Evolutionary conservation across 2,888 invertebrate species (phyloP), one percentile per base, ranked within the genome.

Genomic region (Scelioninae gen. 1): DNA sequence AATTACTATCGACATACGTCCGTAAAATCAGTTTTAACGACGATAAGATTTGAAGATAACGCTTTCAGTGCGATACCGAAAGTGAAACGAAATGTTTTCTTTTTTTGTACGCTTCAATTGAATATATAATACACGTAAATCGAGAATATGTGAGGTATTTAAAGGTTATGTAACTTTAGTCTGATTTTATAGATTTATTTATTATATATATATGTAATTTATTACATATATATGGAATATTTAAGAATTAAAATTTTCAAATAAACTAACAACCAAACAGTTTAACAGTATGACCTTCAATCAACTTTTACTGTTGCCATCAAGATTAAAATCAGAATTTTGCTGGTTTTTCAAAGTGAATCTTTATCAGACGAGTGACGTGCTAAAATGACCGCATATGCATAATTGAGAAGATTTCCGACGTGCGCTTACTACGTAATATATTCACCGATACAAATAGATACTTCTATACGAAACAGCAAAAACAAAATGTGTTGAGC

Each of bases 381-480:
- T 49, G 16, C 43, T 58, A 58, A 49, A 58, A 72, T 72, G 71
- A 60, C 60, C 49, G 71, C 62, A 49, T 45, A 58, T 49, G 38
- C 47, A 40, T 53, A 53, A 40, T 40, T 53, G 32, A 29, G 69
- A 71, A 71, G 58, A 58, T 58, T 56, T 65, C 38, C 13, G 38
- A 1, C 10, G 53, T 51, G 11, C 60, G 60, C n/a, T n/a, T n/a
- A n/a, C n/a, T n/a, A 71, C 71, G 71, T 60, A 71, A 51, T 58
- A 69, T n/a, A n/a, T n/a, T n/a, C n/a, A n/a, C 15, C 51, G 49
- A 13, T 23, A 23, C 38, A 15, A 66, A 66, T n/a, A n/a, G 40
- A 63, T 40, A 31, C 31, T 38, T 34, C 16, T 34, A n/a, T n/a
- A n/a, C 1, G 31, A 56, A 56, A 34, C 53, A 29, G 31, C 29